Base-by-base conservation (phyloP, 2,797 vertebrate genomes). In the Kryptolebias ocellatus region DNA sequence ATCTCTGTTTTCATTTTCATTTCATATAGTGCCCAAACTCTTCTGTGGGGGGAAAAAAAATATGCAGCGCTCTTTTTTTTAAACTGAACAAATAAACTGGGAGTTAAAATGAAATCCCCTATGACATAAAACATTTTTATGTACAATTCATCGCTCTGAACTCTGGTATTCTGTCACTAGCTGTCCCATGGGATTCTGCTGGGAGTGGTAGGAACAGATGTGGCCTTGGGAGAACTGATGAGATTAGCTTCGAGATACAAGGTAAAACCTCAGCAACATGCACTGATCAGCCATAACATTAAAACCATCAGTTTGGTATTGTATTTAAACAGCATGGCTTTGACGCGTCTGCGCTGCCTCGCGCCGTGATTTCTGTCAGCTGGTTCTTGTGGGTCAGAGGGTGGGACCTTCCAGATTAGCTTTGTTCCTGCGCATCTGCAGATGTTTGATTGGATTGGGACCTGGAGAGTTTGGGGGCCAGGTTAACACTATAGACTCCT, bases 201-300 rank as follows among this genome's bases (percentile, higher is more conserved):
- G 68, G 97, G 98, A 4, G 96, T 99, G 52, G 96, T 96, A 15
- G 98, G 96, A 73, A 97, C 96, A 6, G 98, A 99, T 17, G 97
- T 99, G 4, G 94, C 98, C 5, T 89, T 99, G 70, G 95, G 92
- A 72, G 97, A 99, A 71, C 80, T 99, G 70, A 94, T 99, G 90
- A 97, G 95, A 83, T 87, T 98, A 70, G 97, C 95, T 1, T 96
- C 96, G 29, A 91, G 95, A 58, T 98, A 99, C 74, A 98, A 97
- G 95, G 97, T 98, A 82, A 92, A 61, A 45, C 28, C 44, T 54
- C 2, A 42, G 9, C 10, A 4, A 18, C 29, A 18, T 18, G 16
- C 31, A 58, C 17, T 18, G 5, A 45, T 52, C 8, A 53, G 12
- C 7, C 37, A 50, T 15, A 17, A 42, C 31, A 46, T 55, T 37